Conservation (phyloP, 2,888 invertebrate species). For the Mongoloraphidia duomilia region DNA sequence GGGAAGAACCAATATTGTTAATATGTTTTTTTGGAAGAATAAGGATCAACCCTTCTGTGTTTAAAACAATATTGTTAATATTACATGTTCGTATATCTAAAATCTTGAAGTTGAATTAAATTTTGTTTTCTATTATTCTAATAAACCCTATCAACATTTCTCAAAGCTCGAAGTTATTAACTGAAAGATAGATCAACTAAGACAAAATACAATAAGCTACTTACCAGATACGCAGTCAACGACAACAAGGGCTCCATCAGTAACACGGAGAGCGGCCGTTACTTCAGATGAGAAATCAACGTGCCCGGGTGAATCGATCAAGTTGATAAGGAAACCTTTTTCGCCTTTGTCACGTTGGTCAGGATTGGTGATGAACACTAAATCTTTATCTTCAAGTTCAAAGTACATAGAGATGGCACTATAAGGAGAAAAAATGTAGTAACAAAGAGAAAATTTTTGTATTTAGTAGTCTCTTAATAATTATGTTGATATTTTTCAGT, state of each 20-base stretch:
- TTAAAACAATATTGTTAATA: too few species aligned
- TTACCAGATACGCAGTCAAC: constrained; percentile 98
- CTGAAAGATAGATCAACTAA: not conserved
- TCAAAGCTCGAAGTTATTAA: not conserved
- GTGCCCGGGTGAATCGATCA: constrained; percentile 99
- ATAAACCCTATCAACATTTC: too few species aligned
- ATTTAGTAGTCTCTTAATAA: not conserved
- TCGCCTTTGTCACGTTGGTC: constrained; percentile 83
- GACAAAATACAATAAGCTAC: constrained; percentile 19
- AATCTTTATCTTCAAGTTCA: constrained; percentile 88
- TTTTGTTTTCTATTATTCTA: too few species aligned
- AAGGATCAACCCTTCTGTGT: too few species aligned
- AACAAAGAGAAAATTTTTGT: not conserved
- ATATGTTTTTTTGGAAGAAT: too few species aligned
- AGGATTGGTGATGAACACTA: constrained; percentile 78
- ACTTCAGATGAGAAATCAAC: constrained; percentile 99
- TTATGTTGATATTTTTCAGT: constrained; percentile 30
- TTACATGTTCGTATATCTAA: too few species aligned
- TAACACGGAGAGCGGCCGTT: constrained; percentile 98
- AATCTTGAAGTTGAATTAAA: too few species aligned
- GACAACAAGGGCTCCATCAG: constrained; percentile 98
- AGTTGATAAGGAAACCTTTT: constrained; percentile 97
- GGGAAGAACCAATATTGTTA: too few species aligned
- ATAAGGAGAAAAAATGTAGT: constrained; percentile 17
- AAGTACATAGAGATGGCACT: constrained; percentile 99